phyloP scores from a whole-genome alignment of 2,888 invertebrate species.

The Ephialtes manifestator region DNA sequence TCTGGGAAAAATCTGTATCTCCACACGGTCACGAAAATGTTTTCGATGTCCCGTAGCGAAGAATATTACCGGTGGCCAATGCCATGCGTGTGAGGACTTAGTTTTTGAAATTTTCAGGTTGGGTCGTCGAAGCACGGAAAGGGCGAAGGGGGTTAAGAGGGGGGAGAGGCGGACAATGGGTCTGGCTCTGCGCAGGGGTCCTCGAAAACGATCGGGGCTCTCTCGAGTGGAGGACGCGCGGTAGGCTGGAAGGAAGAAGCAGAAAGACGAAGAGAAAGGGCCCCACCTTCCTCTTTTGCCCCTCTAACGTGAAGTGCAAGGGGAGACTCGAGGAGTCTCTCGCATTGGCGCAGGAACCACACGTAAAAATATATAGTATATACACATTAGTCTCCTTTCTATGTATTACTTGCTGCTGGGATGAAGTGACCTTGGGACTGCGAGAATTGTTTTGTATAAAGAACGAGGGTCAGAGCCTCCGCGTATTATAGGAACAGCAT shows the following conservation, averaged over 20 bases:
- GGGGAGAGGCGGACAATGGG: constrained; percentile 57
- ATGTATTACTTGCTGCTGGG: neutral
- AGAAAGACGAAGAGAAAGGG: constrained; percentile 57
- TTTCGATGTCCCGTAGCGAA: constrained; percentile 46
- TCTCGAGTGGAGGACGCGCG: constrained; percentile 43
- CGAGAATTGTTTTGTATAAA: constrained; percentile 1
- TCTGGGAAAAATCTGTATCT: constrained; percentile 49
- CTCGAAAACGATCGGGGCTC: constrained; percentile 66
- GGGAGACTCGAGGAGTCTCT: constrained; percentile 38
- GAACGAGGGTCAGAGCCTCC: constrained; percentile 5
- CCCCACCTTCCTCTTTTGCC: constrained; percentile 40
- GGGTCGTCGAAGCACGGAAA: constrained; percentile 32
- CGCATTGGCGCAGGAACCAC: constrained; percentile 58
- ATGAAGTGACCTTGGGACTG: constrained; percentile 45
- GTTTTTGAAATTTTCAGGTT: constrained; percentile 45
- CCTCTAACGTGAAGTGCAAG: constrained; percentile 14
- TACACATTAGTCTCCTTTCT: constrained; percentile 5
- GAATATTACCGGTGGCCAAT: constrained; percentile 11
- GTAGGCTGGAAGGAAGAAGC: constrained; percentile 51
- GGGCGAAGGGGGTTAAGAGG: neutral
- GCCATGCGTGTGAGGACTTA: constrained; percentile 26
- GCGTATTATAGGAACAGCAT: neutral
- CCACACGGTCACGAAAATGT: constrained; percentile 15
- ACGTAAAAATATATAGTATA: neutral
- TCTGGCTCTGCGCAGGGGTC: constrained; percentile 64